phyloP scores from a whole-genome alignment of 2,113 vertebrate species.

The Aviceda subcristata region DNA sequence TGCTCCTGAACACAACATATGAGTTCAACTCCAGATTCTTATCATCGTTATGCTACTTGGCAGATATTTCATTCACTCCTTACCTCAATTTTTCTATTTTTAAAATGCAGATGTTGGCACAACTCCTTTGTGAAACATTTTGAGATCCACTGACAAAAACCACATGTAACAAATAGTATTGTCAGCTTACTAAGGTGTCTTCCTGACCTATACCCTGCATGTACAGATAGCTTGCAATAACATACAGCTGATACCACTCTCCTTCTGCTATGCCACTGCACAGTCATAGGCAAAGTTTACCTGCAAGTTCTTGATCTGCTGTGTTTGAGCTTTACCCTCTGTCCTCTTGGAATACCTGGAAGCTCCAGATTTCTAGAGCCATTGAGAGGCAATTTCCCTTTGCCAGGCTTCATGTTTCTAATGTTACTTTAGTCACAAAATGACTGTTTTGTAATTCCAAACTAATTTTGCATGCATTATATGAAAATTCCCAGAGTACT shows the following conservation, averaged over 20 bases:
- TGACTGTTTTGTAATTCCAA: not conserved
- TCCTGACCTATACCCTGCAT: not conserved
- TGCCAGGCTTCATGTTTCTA: not conserved
- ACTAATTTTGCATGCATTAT: not conserved
- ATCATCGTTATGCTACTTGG: not conserved
- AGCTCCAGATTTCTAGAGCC: not conserved
- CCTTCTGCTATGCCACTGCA: not conserved
- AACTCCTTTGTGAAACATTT: not conserved
- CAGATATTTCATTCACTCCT: not conserved
- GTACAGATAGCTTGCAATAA: not conserved
- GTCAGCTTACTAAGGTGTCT: not conserved
- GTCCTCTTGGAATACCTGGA: not conserved
- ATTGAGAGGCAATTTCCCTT: not conserved
- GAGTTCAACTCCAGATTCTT: not conserved
- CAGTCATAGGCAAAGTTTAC: not conserved
- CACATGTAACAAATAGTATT: fast-evolving
- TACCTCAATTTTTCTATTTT: not conserved
- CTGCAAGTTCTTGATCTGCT: not conserved
- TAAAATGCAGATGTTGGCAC: not conserved
- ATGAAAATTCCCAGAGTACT: not conserved
- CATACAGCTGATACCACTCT: fast-evolving
- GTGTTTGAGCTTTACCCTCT: not conserved
- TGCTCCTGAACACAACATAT: fast-evolving
- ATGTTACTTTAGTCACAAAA: not conserved
- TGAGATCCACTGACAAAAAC: not conserved